Conservation (phyloP, 2,888 invertebrate species). For the Oscheius sp. region DNA sequence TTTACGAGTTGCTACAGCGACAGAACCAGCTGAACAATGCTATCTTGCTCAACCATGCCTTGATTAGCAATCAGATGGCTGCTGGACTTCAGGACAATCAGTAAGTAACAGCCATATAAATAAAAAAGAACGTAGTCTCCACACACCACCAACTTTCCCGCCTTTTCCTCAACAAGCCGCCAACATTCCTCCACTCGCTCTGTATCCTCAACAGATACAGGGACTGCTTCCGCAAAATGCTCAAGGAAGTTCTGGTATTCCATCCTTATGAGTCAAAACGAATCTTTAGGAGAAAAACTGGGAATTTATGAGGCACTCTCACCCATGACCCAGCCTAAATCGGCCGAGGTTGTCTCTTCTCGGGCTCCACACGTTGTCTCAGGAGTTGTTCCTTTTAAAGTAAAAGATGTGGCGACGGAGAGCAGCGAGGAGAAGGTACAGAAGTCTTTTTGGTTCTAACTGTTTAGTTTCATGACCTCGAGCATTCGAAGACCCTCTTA, state of each 20-base stretch:
- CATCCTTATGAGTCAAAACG: neutral
- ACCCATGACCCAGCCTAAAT: conserved; percentile 14
- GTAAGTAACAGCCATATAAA: neutral
- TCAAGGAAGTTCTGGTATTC: conserved; percentile 5
- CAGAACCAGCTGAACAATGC: conserved; percentile 56
- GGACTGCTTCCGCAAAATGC: conserved; percentile 20
- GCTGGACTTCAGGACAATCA: conserved; percentile 30
- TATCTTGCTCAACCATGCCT: conserved; percentile 49
- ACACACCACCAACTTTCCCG: conserved; percentile 15
- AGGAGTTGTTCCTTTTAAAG: conserved; percentile 9
- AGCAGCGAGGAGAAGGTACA: too few relatives aligned
- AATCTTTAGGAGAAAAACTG: conserved; percentile 21
- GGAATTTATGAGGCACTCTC: conserved; percentile 18
- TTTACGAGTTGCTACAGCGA: conserved; percentile 50
- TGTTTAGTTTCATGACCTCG: conserved; percentile 20
- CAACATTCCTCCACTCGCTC: neutral
- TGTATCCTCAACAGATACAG: conserved; percentile 24
- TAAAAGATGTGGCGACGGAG: too few relatives aligned
- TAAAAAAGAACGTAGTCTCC: neutral
- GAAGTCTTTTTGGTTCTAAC: too few relatives aligned
- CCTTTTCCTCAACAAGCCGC: conserved; percentile 14
- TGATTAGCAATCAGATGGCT: conserved; percentile 42
- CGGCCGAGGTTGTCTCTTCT: conserved; percentile 7
- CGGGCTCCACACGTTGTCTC: conserved; percentile 12
- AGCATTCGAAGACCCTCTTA: conserved; percentile 13